Base-by-base conservation (phyloP, 1,140 invertebrate genomes). In the Atta colombica region DNA sequence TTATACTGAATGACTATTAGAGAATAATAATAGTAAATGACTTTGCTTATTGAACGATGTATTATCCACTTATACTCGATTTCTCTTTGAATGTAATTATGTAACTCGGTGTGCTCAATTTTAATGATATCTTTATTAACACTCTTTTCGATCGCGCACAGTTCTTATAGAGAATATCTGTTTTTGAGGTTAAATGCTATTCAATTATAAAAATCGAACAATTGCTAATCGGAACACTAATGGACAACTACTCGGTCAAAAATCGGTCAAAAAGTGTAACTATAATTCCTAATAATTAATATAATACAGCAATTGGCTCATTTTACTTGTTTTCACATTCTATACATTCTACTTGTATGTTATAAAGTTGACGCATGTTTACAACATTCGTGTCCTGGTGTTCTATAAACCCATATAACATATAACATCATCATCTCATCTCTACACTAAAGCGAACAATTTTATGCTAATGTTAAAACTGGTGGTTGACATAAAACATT, bases 401-500 rank as follows among this genome's bases (percentile, higher is more conserved):
- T 81, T 82, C 78, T 82, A 82, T 49, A 82, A 82, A 82, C 78
- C 78, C n/a, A 82, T 60, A 60, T 82, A 81, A 82, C 53, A 53
- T n/a, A n/a, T 71, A 68, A 82, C 71, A 72, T 88, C 87, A 80
- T 66, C 72, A 82, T 77, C 65, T 39, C 65, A 68, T 77, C 55
- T 77, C 68, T 82, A 60, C 25, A 35, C 45, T 69, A 77, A 74
- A 69, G 55, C 10, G 68, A 31, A 60, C 35, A 71, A 60, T 72
- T 60, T 81, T 58, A 45, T 39, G 51, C 60, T 82, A 72, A 39
- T 72, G 66, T 60, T 53, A 45, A 25, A 71, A 49, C 51, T 28
- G 21, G 7, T 71, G 21, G 7, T 71, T 71, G 10, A 60, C 25
- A 14, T 58, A n/a, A 58, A 66, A 66, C 16, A 21, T 45, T 39